Percentiles rank a stretch among this genome's conserved stretches.
These are phyloP conservation scores for Plestiodon gilberti DNA, from an alignment of 2,113 vertebrate genomes.

Conservation along the genomic window DNA sequence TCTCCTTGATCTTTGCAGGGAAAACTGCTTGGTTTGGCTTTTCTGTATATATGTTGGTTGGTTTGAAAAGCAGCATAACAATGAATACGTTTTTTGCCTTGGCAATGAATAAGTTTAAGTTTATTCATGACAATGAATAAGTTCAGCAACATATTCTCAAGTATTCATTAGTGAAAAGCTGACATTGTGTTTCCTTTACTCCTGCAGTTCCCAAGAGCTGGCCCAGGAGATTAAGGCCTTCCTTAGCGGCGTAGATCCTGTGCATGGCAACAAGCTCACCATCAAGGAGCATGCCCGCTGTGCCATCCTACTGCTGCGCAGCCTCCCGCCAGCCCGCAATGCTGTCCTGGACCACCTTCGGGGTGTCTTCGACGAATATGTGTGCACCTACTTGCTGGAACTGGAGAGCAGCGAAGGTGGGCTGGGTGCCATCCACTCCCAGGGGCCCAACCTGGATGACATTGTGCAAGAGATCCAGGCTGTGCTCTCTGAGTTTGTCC, in stretches of 20 bases:
- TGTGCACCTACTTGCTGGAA: constrained; percentile 82
- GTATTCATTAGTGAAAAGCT: too few species aligned
- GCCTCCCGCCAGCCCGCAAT: constrained; percentile 86
- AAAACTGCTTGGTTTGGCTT: too few species aligned
- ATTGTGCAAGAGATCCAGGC: constrained; percentile 88
- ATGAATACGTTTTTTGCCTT: too few species aligned
- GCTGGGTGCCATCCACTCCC: constrained; percentile 65
- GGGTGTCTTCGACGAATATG: constrained; percentile 90
- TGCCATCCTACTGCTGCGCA: constrained; percentile 87
- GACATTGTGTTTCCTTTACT: constrained; percentile 14
- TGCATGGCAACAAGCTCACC: constrained; percentile 87
- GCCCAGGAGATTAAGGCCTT: constrained; percentile 93
- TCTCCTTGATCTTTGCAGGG: too few species aligned
- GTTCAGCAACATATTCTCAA: too few species aligned
- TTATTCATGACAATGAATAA: too few species aligned
- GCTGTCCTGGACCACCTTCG: constrained; percentile 91
- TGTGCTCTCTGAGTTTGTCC: constrained; percentile 86
- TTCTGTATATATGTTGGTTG: too few species aligned
- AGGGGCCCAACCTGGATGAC: constrained; percentile 84
- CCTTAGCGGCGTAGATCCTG: constrained; percentile 85
- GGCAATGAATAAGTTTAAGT: too few species aligned
- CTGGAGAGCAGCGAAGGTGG: constrained; percentile 65
- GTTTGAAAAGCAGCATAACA: too few species aligned
- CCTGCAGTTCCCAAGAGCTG: constrained; percentile 84
- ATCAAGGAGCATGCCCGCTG: constrained; percentile 89